Conservation (phyloP, 2,113 vertebrate species). For the Echinops telfairi region DNA sequence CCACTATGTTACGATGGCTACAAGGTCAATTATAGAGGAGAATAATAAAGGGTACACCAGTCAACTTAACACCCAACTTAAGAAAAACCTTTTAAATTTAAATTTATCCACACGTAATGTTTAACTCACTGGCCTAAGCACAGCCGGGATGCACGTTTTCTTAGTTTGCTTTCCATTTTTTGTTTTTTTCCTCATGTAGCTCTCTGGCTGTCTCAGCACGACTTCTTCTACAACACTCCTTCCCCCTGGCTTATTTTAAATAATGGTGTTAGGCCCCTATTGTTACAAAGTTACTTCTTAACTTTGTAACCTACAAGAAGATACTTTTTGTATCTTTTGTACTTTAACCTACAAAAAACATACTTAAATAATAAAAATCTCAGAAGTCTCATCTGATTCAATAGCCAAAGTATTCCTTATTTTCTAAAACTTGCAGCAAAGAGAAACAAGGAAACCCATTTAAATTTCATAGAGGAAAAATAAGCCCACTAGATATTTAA, state of each 20-base stretch:
- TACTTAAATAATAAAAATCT: conserved; percentile 53
- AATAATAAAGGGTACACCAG: conserved; percentile 1
- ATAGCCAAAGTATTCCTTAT: conserved; percentile 30
- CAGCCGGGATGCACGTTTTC: not conserved
- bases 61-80: conserved; percentile 25
- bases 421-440: conserved; percentile 60
- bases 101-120: not conserved
- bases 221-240: not conserved
- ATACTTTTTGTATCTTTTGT: no score
- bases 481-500: not conserved
- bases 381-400: conserved; percentile 55
- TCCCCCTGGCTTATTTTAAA: not conserved
- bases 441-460: not conserved
- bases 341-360: conserved; percentile 35
- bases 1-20: no score
- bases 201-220: not conserved
- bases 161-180: no score
- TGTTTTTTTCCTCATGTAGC: not conserved
- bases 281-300: no score
- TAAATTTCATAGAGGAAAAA: not conserved
- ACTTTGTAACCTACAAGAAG: no score
- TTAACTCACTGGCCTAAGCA: not conserved
- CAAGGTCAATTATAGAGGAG: not conserved
- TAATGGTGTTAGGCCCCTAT: no score
- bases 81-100: conserved; percentile 8